Conservation (phyloP, 2,113 vertebrate species). For the Forbesichthys papilliferus region DNA sequence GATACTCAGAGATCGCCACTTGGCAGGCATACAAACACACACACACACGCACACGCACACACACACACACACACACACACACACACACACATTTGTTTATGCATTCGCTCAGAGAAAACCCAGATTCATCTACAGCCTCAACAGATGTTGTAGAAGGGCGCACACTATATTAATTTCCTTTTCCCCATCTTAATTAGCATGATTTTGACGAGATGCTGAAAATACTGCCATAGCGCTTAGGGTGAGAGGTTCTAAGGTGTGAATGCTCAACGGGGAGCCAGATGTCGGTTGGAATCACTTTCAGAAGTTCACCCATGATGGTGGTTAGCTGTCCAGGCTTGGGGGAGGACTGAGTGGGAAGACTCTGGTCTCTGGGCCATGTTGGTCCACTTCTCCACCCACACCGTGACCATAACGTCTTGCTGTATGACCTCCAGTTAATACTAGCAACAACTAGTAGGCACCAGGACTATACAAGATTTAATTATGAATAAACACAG, state of each 20-base stretch:
- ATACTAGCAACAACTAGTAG: conserved; percentile 29
- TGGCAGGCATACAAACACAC: not conserved
- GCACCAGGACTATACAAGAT: conserved; percentile 29
- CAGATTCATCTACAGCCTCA: not conserved
- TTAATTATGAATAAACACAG: conserved; percentile 41
- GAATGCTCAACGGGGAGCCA: conserved; percentile 39
- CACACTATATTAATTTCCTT: not conserved
- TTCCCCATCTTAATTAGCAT: conserved; percentile 5
- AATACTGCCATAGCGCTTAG: not conserved
- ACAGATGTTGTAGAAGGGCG: not conserved
- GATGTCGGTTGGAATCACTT: conserved; percentile 45
- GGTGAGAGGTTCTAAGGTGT: conserved; percentile 15
- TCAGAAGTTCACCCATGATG: conserved; percentile 53
- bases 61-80: not conserved
- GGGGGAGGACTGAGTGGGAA: conserved; percentile 47
- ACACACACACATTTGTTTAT: not conserved
- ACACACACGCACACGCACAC: not conserved
- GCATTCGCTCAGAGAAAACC: too few relatives aligned
- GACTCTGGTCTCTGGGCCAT: conserved; percentile 42
- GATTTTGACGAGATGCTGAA: conserved; percentile 15
- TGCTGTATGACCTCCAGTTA: conserved; percentile 37
- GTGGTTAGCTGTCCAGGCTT: conserved; percentile 51
- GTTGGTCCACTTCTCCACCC: conserved; percentile 54
- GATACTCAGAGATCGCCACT: too few relatives aligned
- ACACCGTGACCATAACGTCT: conserved; percentile 60